Conservation (phyloP, 53 echinoderm and acorn worm species). For the Echinometra lucunter region DNA sequence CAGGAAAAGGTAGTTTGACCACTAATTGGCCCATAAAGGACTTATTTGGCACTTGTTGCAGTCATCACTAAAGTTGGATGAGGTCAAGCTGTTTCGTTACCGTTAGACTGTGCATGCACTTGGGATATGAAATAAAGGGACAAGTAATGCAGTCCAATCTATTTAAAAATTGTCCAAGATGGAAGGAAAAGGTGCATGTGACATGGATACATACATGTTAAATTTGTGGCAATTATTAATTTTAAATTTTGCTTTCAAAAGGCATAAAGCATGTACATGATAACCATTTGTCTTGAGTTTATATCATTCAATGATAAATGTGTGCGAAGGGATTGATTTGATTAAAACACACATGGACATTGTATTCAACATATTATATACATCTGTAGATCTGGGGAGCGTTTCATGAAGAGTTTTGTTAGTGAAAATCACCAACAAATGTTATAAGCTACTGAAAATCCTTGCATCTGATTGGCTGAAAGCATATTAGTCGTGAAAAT, state of each 20-base stretch:
- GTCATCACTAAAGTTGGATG: neutral
- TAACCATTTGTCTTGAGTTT: neutral
- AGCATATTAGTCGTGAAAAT: too few relatives aligned
- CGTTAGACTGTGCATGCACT: neutral
- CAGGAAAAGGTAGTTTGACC: constrained; percentile 71
- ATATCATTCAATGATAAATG: too few relatives aligned
- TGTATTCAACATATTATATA: neutral
- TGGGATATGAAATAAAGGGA: neutral
- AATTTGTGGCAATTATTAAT: neutral
- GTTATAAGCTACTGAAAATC: too few relatives aligned
- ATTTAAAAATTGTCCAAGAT: neutral
- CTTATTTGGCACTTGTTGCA: neutral
- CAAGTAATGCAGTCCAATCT: neutral
- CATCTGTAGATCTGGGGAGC: too few relatives aligned
- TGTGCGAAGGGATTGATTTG: neutral
- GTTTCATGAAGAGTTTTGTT: too few relatives aligned
- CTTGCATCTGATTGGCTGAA: too few relatives aligned
- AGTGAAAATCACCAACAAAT: too few relatives aligned
- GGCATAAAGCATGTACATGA: neutral
- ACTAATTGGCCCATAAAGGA: constrained; percentile 13
- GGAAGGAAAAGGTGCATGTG: neutral
- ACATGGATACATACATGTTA: neutral
- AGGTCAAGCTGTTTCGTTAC: neutral
- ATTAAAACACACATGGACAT: neutral
- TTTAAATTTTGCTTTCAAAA: neutral